Evolutionary conservation across 2,797 vertebrate genomes (phyloP).

Genomic region (Alauda arvensis): DNA sequence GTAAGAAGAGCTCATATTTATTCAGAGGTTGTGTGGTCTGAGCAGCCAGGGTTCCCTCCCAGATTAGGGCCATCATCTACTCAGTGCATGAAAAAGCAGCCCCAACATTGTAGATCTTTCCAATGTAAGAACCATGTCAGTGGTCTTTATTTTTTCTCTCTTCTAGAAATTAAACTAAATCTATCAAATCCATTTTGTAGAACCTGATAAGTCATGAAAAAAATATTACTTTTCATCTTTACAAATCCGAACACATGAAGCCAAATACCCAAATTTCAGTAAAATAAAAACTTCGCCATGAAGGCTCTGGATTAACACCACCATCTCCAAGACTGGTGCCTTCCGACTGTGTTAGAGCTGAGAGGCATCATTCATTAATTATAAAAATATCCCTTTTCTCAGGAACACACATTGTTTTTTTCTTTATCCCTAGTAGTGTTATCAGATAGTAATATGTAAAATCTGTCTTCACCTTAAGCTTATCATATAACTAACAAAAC

Average conservation of each 20-base stretch:
- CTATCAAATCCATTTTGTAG: neutral
- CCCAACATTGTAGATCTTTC: neutral
- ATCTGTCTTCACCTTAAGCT: neutral
- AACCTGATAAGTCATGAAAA: neutral
- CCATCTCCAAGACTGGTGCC: neutral
- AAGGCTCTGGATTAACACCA: neutral
- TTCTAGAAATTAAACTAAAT: neutral
- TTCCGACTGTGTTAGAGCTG: neutral
- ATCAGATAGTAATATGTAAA: neutral
- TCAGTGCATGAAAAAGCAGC: neutral
- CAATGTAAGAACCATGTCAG: neutral
- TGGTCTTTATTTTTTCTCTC: neutral
- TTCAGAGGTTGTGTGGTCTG: neutral
- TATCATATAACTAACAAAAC: constrained; percentile 9
- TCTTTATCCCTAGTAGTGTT: neutral
- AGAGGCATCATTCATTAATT: neutral
- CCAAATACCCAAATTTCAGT: neutral
- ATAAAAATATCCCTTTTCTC: neutral
- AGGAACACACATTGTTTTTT: neutral
- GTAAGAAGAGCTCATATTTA: neutral
- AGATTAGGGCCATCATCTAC: neutral
- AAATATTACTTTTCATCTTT: neutral
- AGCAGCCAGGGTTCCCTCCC: neutral
- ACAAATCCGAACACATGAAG: neutral
- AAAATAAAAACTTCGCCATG: neutral